These are phyloP conservation scores for Oncorhynchus clarkii DNA, from an alignment of 2,113 vertebrate species.

Conservation along the genomic window DNA sequence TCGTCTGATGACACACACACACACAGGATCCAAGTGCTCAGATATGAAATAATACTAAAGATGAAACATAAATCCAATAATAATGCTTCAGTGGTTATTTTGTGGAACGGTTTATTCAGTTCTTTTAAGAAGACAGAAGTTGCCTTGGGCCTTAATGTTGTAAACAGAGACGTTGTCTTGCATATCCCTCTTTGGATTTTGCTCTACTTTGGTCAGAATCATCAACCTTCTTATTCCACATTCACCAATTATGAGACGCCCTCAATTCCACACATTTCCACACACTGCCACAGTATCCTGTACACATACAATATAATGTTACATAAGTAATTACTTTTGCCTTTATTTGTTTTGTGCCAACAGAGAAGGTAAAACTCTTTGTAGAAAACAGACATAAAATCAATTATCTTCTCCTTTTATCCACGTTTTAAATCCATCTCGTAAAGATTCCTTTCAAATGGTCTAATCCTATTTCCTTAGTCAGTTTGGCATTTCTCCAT, in stretches of 20 bases:
- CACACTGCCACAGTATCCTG: constrained; percentile 10
- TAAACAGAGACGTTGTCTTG: no score
- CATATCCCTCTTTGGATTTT: no score
- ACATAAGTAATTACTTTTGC: constrained; percentile 24
- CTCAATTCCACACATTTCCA: not conserved
- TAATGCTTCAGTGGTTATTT: no score
- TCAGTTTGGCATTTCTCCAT: constrained; percentile 3
- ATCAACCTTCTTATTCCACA: not conserved
- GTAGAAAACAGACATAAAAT: not conserved
- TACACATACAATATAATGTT: not conserved
- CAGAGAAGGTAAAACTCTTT: constrained; percentile 25
- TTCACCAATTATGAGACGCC: not conserved
- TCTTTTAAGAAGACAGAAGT: no score
- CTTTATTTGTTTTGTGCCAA: constrained; percentile 25
- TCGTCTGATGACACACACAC: not conserved
- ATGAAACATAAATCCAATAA: no score
- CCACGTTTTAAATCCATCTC: constrained; percentile 21
- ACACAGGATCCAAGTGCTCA: no score
- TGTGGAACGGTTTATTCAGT: no score
- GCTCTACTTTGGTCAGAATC: no score
- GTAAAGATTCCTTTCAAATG: constrained; percentile 20
- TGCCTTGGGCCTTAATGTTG: no score
- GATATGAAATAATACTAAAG: no score
- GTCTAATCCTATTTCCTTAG: constrained; percentile 19
- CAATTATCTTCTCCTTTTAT: not conserved